Evolutionary conservation across 2,113 vertebrate species (phyloP).

Genomic region (Lepidothrix coronata): DNA sequence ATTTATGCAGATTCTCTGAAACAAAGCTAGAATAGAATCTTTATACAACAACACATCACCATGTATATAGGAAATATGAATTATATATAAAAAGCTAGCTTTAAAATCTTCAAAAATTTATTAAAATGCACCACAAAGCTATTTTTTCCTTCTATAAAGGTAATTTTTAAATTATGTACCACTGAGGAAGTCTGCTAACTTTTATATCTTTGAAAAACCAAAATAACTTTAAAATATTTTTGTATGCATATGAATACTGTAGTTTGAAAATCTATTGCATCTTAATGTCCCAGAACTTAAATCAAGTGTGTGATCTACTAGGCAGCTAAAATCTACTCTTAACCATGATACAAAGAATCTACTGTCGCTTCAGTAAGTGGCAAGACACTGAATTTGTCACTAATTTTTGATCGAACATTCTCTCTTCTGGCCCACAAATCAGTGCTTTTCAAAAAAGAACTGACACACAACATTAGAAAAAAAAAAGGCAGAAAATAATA

Average conservation of each 20-base stretch:
- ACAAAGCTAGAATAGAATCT: not conserved
- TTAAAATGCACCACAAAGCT: not conserved
- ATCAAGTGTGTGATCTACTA: not conserved
- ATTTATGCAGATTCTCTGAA: not conserved
- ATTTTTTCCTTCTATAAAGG: not conserved
- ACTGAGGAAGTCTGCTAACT: not conserved
- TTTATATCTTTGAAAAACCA: not conserved
- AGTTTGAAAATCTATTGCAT: not conserved
- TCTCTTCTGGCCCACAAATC: not conserved
- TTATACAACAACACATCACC: not conserved
- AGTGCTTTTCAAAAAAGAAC: not conserved
- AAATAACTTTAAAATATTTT: not conserved
- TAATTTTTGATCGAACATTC: not conserved
- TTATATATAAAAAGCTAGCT: not conserved
- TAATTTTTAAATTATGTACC: not conserved
- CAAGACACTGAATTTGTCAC: not conserved
- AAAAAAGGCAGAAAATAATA: not conserved
- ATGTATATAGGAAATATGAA: not conserved
- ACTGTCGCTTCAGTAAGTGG: not conserved
- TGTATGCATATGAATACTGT: not conserved
- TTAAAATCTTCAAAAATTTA: not conserved
- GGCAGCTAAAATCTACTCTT: not conserved
- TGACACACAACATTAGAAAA: not conserved
- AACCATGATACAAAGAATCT: not conserved
- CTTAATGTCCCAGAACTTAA: not conserved